phyloP scores from a whole-genome alignment of 2,113 vertebrate genomes.

The Triplophysa siluroides region DNA sequence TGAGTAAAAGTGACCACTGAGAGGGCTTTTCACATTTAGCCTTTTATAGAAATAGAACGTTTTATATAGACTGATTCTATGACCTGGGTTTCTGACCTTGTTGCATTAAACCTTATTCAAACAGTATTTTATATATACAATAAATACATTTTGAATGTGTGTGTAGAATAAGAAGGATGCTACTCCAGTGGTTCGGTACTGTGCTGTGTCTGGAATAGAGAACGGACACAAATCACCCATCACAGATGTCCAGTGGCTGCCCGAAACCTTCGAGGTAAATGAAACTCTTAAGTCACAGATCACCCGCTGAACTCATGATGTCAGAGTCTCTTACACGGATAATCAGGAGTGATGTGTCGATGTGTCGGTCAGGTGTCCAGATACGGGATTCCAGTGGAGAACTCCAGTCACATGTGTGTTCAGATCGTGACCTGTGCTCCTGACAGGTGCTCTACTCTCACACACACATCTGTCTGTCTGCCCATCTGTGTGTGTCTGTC shows the following conservation, averaged over 20 bases:
- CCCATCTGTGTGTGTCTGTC: background rate
- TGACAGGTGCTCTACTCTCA: constrained; percentile 77
- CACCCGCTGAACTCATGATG: too few relatives aligned
- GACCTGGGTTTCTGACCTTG: too few relatives aligned
- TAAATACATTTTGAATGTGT: constrained; percentile 27
- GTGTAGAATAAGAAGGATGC: constrained; percentile 63
- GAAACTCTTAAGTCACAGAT: too few relatives aligned
- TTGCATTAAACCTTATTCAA: too few relatives aligned
- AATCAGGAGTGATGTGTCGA: background rate
- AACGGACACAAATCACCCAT: constrained; percentile 77
- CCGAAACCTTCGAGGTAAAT: constrained; percentile 80
- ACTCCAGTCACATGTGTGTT: constrained; percentile 69
- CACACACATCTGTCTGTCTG: background rate
- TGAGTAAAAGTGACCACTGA: too few relatives aligned
- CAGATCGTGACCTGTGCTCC: constrained; percentile 88
- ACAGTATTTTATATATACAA: background rate
- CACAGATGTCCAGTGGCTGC: constrained; percentile 89
- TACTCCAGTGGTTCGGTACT: constrained; percentile 70
- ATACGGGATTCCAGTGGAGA: constrained; percentile 75
- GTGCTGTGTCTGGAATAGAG: constrained; percentile 78
- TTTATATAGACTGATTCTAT: too few relatives aligned
- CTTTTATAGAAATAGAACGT: too few relatives aligned
- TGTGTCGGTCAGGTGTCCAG: constrained; percentile 71
- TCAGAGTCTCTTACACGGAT: too few relatives aligned
- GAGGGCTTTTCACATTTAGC: too few relatives aligned